Evolutionary conservation across 1,140 invertebrate genomes (phyloP), one percentile per base, ranked within the genome.

Genomic region (Leptoteleia sp.): DNA sequence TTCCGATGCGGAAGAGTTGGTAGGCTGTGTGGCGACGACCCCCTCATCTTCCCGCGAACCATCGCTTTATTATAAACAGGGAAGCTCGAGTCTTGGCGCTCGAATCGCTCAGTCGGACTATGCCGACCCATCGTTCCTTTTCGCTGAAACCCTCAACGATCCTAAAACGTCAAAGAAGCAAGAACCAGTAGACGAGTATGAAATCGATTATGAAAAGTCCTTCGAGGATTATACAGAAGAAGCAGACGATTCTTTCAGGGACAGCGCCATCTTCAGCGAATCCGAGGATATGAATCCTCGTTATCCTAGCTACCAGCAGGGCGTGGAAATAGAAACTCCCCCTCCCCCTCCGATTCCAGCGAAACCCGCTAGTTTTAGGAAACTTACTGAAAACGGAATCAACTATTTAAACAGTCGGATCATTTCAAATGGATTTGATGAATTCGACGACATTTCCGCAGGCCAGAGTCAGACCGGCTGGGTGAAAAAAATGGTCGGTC

Each of bases 81-180:
- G 94, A 16, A 96, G 95, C 79, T 94, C 95, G 38, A 92, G 92
- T 61, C 91, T 96, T 62, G 96, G 96, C 0, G 95, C 95, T 19
- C 92, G 95, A 55, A 96, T 97, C 83, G 95, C 95, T 4, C 93
- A 96, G 81, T 94, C 95, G 0, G 95, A 97, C 80, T 96, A 96
- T 82, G 94, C 94, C 0, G 94, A 96, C 87, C 95, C 95, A 4
- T 91, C 91, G 31, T 91, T 92, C 0, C 86, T 95, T 0, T 91
- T 92, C 45, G 81, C 37, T 88, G 67, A 71, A 12, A 52, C 31
- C 13, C 22, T 54, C 7, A 9, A 57, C 1, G 50, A 54, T 17
- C 9, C 11, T 9, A 71, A 54, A 48, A 42, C 3, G 47, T 19
- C 31, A 29, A 43, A 40, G 76, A 67, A 35, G 31, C 4, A 22